phyloP scores from a whole-genome alignment of 2,113 vertebrate genomes.

The Agelaius phoeniceus region DNA sequence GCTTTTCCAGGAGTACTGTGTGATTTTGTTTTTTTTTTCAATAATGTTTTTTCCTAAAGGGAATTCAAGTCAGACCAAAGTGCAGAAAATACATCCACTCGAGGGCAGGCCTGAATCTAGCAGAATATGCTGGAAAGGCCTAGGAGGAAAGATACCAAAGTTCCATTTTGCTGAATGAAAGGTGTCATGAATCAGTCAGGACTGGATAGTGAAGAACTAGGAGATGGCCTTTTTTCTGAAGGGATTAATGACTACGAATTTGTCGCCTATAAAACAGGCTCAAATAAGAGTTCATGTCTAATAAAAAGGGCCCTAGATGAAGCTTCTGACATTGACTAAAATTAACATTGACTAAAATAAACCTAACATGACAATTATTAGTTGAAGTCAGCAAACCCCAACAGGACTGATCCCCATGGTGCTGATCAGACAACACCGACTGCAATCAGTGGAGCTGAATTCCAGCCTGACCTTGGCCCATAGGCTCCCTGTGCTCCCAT shows the following conservation, averaged over 20 bases:
- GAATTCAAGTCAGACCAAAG: not conserved
- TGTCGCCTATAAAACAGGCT: not conserved
- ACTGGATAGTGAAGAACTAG: not conserved
- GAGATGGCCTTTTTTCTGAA: not conserved
- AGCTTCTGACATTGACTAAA: not conserved
- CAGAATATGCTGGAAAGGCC: not conserved
- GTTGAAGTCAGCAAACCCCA: not conserved
- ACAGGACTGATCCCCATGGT: not conserved
- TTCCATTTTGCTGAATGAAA: not conserved
- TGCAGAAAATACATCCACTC: not conserved
- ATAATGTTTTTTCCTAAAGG: not conserved
- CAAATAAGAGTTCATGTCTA: not conserved
- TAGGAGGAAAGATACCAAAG: not conserved
- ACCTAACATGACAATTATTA: not conserved
- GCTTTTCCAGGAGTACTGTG: not conserved
- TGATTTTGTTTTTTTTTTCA: not conserved
- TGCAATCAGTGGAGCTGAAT: not conserved
- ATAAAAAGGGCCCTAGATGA: not conserved
- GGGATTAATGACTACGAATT: not conserved
- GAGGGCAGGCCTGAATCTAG: not conserved
- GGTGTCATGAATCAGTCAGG: not conserved
- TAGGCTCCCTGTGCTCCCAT: rapidly evolving
- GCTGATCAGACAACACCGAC: not conserved
- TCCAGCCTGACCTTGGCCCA: not conserved
- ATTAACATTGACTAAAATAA: not conserved